A percentile compares a stretch with the other conserved stretches of the same genome.
These are phyloP conservation scores for Mantis religiosa DNA, from an alignment of 2,888 invertebrate genomes.

Conservation along the genomic window DNA sequence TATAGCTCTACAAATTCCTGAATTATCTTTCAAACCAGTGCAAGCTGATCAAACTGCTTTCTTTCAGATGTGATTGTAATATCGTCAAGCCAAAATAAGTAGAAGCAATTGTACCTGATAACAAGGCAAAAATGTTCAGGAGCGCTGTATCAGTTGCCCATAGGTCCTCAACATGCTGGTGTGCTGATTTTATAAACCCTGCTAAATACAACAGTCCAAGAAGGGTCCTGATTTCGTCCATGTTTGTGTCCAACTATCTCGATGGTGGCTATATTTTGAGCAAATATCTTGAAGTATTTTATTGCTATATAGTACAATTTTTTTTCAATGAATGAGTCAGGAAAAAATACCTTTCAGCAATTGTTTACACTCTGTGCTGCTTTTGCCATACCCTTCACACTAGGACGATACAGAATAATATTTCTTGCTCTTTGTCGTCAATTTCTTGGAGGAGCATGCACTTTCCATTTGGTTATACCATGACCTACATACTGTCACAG, in stretches of 20 bases:
- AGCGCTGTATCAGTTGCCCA: too few species aligned
- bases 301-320: not conserved
- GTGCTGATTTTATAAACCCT: not conserved
- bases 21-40: not conserved
- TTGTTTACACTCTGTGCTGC: not conserved
- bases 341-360: not conserved
- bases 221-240: not conserved
- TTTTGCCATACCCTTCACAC: too few species aligned
- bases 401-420: not conserved
- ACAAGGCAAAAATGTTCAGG: not conserved
- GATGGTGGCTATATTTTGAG: not conserved
- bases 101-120: not conserved
- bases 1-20: not conserved
- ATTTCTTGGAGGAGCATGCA: too few species aligned
- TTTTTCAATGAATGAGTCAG: not conserved
- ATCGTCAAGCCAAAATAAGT: not conserved
- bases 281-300: not conserved
- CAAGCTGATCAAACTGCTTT: not conserved
- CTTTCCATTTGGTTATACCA: too few species aligned
- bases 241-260: not conserved
- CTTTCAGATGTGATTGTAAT: not conserved
- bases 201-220: not conserved
- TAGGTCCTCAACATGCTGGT: too few species aligned
- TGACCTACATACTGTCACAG: too few species aligned
- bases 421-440: not conserved